These are phyloP conservation scores for Venusia cambrica DNA, from an alignment of 2,888 invertebrate genomes.

Conservation along the genomic window DNA sequence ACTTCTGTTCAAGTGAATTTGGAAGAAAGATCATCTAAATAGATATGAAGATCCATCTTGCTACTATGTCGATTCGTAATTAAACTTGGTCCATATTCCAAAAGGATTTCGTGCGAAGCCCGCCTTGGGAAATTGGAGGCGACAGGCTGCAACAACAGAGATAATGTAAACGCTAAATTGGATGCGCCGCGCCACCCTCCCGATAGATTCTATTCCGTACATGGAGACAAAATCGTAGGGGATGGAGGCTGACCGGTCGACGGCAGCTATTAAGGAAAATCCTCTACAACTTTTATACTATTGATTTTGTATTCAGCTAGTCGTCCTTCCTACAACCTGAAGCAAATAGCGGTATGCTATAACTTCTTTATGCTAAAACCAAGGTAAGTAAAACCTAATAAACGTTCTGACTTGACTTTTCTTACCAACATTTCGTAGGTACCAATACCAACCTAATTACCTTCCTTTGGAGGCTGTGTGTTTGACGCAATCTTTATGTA, in stretches of 20 bases:
- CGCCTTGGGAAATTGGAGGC: conserved; percentile 48
- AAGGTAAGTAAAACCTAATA: too few species aligned
- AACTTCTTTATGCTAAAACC: too few species aligned
- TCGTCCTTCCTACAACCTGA: too few species aligned
- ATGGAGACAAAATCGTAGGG: conserved; percentile 23
- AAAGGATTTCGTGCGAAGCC: conserved; percentile 39
- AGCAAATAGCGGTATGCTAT: too few species aligned
- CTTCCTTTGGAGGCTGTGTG: too few species aligned
- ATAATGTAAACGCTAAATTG: conserved; percentile 57
- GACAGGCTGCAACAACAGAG: conserved; percentile 55
- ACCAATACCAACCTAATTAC: too few species aligned
- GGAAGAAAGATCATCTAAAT: too few species aligned
- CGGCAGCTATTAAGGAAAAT: conserved; percentile 4
- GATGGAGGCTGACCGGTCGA: conserved; percentile 10
- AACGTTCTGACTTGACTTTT: too few species aligned
- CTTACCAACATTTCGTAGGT: too few species aligned
- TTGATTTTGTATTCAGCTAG: too few species aligned
- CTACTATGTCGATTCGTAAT: conserved; percentile 27
- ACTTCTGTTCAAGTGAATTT: too few species aligned
- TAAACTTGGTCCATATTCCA: conserved; percentile 39
- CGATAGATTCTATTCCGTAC: conserved; percentile 38
- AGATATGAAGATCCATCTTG: conserved; percentile 16
- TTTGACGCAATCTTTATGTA: too few species aligned
- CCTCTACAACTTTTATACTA: conserved; percentile 1
- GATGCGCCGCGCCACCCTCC: conserved; percentile 41